phyloP scores from a whole-genome alignment of 2,888 invertebrate species.

The Sphecodes monilicornis region DNA sequence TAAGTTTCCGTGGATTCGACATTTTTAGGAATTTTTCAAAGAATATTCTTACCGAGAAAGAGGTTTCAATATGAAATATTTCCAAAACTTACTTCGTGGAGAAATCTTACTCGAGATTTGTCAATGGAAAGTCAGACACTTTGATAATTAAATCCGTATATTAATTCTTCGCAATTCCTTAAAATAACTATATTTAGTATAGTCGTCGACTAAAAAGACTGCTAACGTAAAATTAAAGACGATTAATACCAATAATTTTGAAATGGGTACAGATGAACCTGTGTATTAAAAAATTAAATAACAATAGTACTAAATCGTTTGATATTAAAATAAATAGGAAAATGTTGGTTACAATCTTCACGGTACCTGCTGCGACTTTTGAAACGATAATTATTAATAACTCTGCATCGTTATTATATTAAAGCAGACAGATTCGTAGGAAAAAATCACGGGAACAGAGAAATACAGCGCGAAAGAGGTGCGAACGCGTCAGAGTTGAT shows the following conservation, averaged over 20 bases:
- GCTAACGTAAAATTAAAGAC: background rate
- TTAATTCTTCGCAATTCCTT: background rate
- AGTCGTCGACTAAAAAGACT: constrained; percentile 51
- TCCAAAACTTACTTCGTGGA: background rate
- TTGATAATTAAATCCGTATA: background rate
- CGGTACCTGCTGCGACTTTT: too few relatives aligned
- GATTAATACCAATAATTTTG: background rate
- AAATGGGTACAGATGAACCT: background rate
- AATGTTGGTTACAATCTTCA: too few relatives aligned
- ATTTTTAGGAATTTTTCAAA: background rate
- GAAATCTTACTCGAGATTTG: background rate
- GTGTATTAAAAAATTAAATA: background rate
- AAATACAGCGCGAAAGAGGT: background rate
- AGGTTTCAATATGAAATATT: background rate
- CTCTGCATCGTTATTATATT: background rate
- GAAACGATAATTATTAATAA: too few relatives aligned
- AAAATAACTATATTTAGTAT: background rate
- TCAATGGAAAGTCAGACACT: background rate
- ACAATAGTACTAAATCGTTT: background rate
- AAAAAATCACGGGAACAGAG: background rate
- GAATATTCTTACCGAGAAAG: background rate
- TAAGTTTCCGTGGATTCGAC: background rate
- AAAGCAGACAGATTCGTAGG: background rate
- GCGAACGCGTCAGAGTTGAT: background rate
- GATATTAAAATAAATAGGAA: background rate